These are phyloP conservation scores for Anthoscopus minutus DNA, from an alignment of 2,113 vertebrate species.

Conservation along the genomic window DNA sequence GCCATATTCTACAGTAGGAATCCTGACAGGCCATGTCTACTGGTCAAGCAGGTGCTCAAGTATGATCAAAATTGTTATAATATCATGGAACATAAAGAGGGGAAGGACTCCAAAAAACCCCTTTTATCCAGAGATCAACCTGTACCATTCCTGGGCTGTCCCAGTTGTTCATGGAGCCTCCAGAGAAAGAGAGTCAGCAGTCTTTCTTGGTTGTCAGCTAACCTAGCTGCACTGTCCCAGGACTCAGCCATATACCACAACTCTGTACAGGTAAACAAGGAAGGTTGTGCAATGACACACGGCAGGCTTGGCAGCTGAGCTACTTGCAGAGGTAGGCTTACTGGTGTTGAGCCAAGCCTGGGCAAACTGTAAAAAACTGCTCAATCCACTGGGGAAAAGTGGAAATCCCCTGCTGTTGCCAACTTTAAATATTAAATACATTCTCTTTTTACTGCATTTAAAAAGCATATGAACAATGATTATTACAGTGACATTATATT, in stretches of 20 bases:
- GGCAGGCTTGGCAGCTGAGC: not conserved
- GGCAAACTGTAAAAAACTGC: not conserved
- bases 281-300: not conserved
- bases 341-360: not conserved
- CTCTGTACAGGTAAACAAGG: fast-evolving
- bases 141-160: not conserved
- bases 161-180: not conserved
- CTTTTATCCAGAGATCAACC: not conserved
- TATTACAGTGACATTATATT: not conserved
- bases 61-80: not conserved
- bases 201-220: not conserved
- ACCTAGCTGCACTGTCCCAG: not conserved
- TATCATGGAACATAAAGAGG: not conserved
- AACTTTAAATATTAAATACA: not conserved
- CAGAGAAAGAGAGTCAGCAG: not conserved
- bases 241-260: not conserved
- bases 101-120: not conserved
- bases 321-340: not conserved
- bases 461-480: not conserved
- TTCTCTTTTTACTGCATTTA: not conserved
- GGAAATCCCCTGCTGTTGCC: not conserved
- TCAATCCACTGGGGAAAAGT: not conserved
- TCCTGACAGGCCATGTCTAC: not conserved
- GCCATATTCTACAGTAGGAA: not conserved
- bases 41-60: not conserved